These are phyloP conservation scores for Apotomis capreana DNA, from an alignment of 2,888 invertebrate genomes.

Conservation along the genomic window DNA sequence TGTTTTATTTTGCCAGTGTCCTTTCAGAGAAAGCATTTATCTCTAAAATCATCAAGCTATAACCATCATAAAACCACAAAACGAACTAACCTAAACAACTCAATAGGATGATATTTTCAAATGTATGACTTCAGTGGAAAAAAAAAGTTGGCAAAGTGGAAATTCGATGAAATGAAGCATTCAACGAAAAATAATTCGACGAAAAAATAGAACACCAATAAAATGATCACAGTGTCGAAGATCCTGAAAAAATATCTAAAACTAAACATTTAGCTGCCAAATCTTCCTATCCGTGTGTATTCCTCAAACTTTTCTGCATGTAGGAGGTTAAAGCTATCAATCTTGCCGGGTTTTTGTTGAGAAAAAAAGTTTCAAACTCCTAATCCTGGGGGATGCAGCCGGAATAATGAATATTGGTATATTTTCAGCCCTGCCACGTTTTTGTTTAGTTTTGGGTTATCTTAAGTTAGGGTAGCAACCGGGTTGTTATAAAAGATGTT, in stretches of 20 bases:
- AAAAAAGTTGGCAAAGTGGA: no score
- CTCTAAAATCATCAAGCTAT: no score
- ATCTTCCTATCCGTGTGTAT: conserved; percentile 47
- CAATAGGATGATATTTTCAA: no score
- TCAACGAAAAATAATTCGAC: no score
- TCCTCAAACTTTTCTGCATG: conserved; percentile 53
- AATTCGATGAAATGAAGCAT: no score
- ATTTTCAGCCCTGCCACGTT: conserved; percentile 45
- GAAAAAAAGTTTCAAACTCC: conserved; percentile 60
- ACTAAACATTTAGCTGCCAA: background rate
- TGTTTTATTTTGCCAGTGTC: no score
- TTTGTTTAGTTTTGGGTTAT: conserved; percentile 27
- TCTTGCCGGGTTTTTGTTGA: conserved; percentile 65
- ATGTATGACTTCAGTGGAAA: no score
- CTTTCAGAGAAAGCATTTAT: no score
- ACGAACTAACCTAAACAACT: no score
- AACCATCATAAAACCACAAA: no score
- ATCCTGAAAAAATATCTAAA: background rate
- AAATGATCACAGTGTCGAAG: no score
- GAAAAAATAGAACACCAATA: no score
- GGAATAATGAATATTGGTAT: conserved; percentile 66
- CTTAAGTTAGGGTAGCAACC: background rate
- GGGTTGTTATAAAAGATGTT: background rate
- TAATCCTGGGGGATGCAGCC: conserved; percentile 53
- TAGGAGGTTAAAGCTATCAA: conserved; percentile 67